Percentiles rank a stretch among this genome's conserved stretches.
phyloP scores from a whole-genome alignment of 2,113 vertebrate genomes.

The Genyomyrus donnyi region DNA sequence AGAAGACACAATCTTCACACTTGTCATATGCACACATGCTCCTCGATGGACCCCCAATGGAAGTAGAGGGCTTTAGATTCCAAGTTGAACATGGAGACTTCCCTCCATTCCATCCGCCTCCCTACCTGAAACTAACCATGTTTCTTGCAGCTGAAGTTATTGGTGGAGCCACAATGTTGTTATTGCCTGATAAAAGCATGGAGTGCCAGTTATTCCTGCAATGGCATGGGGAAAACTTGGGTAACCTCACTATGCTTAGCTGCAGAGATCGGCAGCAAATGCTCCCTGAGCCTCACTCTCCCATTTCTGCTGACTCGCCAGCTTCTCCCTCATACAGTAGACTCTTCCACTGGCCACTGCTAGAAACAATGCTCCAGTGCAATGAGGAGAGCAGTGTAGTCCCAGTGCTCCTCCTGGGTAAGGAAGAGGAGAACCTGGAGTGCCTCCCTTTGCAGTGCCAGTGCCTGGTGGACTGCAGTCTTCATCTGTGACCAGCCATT shows the following conservation, averaged over 20 bases:
- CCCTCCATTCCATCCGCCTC: too few relatives aligned
- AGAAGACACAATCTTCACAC: background rate
- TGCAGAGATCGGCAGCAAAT: background rate
- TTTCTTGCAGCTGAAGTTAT: background rate
- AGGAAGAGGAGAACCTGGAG: background rate
- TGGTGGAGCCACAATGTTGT: background rate
- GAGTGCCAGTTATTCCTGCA: background rate
- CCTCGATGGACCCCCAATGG: background rate
- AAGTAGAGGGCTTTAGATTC: background rate
- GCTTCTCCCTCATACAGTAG: background rate
- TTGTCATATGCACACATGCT: background rate
- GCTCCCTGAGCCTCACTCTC: background rate
- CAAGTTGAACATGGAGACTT: too few relatives aligned
- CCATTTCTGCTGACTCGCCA: background rate
- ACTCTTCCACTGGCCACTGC: background rate
- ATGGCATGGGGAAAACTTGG: background rate
- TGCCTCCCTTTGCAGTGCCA: background rate
- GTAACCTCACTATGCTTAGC: background rate
- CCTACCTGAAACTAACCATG: too few relatives aligned
- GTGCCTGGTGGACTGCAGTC: background rate
- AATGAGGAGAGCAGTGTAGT: background rate
- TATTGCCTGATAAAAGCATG: background rate
- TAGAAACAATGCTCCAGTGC: background rate
- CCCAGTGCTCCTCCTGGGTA: background rate
- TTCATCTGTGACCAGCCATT: background rate